Evolutionary conservation across 2,113 vertebrate genomes (phyloP).

Genomic region (Triplophysa siluroides): DNA sequence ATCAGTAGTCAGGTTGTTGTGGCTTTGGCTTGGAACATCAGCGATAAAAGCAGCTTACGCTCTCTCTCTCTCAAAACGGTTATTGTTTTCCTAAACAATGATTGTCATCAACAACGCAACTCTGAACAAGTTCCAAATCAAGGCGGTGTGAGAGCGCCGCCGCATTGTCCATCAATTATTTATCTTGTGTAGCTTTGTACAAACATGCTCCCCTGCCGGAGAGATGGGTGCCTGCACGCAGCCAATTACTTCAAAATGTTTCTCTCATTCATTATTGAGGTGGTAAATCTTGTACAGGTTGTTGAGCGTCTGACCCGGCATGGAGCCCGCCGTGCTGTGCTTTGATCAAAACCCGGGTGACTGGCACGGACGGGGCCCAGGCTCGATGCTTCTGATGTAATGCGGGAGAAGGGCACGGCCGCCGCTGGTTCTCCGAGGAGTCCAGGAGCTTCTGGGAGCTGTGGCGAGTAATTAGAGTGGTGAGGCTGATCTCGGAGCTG

Average conservation of each 20-base stretch:
- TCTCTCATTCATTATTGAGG: conserved; percentile 89
- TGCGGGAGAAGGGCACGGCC: conserved; percentile 56
- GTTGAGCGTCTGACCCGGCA: conserved; percentile 77
- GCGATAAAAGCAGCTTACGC: conserved; percentile 40
- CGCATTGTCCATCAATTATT: conserved; percentile 87
- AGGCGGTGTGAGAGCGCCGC: conserved; percentile 69
- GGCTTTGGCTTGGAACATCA: conserved; percentile 46
- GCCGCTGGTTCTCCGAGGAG: conserved; percentile 4
- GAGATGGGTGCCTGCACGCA: conserved; percentile 72
- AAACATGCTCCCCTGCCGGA: conserved; percentile 81
- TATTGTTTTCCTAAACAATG: conserved; percentile 62
- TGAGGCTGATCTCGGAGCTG: conserved; percentile 21
- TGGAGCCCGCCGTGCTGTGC: conserved; percentile 74
- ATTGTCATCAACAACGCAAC: conserved; percentile 61
- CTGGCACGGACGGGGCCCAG: conserved; percentile 50
- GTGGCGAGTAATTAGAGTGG: conserved; percentile 41
- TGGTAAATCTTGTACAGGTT: conserved; percentile 84
- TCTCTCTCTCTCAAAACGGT: conserved; percentile 14
- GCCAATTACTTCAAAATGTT: conserved; percentile 88
- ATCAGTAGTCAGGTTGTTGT: conserved; percentile 52
- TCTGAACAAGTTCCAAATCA: conserved; percentile 57
- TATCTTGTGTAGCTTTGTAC: conserved; percentile 87
- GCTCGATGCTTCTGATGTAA: conserved; percentile 66
- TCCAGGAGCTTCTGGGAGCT: conserved; percentile 17
- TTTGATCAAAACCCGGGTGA: conserved; percentile 79